phyloP scores from a whole-genome alignment of 2,888 invertebrate species.

The Dendrolimus pini region DNA sequence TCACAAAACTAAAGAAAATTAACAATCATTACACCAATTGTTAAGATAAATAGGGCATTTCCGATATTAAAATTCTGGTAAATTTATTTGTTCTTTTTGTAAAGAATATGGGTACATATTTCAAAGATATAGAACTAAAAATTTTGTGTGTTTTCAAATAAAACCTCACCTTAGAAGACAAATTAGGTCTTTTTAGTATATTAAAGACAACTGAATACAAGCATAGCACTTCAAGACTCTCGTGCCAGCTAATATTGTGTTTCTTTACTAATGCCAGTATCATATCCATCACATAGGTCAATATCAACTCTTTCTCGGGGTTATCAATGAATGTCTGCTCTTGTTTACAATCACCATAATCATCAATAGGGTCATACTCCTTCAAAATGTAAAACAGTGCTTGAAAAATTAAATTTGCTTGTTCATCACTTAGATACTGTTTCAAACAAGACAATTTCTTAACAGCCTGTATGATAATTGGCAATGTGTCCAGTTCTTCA shows the following conservation, averaged over 20 bases:
- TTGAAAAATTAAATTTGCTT: slow-evolving; percentile 80
- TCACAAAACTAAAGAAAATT: no score
- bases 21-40: no score
- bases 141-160: no score
- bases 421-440: slow-evolving; percentile 75
- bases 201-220: slow-evolving; percentile 62
- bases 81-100: no score
- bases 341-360: slow-evolving; percentile 25
- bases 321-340: slow-evolving; percentile 36
- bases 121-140: no score
- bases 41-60: no score
- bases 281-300: slow-evolving; percentile 81
- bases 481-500: slow-evolving; percentile 53
- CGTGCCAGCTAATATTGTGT: slow-evolving; percentile 85
- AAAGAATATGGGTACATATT: no score
- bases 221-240: slow-evolving; percentile 85
- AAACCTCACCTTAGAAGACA: slow-evolving; percentile 51
- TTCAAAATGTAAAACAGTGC: slow-evolving; percentile 78
- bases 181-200: slow-evolving; percentile 50
- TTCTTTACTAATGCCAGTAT: slow-evolving; percentile 80
- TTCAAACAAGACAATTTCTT: slow-evolving; percentile 76
- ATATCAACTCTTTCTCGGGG: slow-evolving; percentile 56
- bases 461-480: slow-evolving; percentile 69
- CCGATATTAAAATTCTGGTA: no score
- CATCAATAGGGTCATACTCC: slow-evolving; percentile 60